Evolutionary conservation across 2,113 vertebrate genomes (phyloP).

Genomic region (Muntiacus muntjak): DNA sequence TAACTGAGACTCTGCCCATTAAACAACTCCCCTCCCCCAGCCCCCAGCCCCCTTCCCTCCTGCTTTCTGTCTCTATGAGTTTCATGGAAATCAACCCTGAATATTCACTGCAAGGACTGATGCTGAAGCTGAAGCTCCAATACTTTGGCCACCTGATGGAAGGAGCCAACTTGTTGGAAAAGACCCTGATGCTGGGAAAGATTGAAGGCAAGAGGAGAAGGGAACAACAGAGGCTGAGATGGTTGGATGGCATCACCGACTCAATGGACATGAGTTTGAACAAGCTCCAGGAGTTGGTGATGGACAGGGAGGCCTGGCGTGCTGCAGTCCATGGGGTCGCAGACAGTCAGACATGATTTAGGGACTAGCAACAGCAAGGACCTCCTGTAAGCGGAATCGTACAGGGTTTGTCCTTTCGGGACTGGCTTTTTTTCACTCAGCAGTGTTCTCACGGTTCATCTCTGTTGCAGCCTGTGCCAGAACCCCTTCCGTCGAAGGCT

Average conservation of each 20-base stretch:
- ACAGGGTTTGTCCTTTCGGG: rapidly evolving
- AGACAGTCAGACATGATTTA: neutral
- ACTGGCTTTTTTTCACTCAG: neutral
- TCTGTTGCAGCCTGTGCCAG: rapidly evolving
- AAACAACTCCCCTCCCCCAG: neutral
- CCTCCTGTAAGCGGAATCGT: rapidly evolving
- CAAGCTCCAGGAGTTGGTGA: neutral
- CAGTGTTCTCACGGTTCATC: rapidly evolving
- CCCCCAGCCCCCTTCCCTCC: neutral
- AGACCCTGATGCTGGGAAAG: neutral
- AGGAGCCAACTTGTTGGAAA: neutral
- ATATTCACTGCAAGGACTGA: neutral
- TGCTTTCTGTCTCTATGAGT: neutral
- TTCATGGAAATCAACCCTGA: neutral
- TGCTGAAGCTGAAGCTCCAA: neutral
- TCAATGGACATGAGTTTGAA: neutral
- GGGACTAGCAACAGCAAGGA: neutral
- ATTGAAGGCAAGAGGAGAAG: neutral
- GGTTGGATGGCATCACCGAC: neutral
- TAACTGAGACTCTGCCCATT: neutral
- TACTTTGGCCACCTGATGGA: neutral
- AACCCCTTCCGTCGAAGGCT: neutral
- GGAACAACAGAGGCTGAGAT: neutral
- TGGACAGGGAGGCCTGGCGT: neutral
- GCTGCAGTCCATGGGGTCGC: neutral